A percentile compares a stretch with the other conserved stretches of the same genome.
Evolutionary conservation across 1,140 invertebrate genomes (phyloP).

Genomic region (Caerostris extrusa): DNA sequence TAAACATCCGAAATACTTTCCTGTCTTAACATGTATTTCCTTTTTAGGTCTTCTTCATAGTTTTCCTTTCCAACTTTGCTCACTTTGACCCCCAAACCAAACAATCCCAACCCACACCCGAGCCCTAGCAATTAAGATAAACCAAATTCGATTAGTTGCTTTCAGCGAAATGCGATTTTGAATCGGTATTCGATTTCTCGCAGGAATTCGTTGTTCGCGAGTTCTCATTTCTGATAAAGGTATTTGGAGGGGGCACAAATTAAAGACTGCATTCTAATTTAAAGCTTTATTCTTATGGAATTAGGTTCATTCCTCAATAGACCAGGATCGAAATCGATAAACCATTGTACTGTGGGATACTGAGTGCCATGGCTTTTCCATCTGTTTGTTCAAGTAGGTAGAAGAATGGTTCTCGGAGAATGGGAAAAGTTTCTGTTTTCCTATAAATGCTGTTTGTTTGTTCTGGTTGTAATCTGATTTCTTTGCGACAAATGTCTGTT

Average conservation of each 20-base stretch:
- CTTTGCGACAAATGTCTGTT: no score
- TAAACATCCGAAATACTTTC: no score
- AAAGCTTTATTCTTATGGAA: slow-evolving; percentile 21
- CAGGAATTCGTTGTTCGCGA: background rate
- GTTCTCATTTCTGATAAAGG: background rate
- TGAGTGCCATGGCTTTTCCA: no score
- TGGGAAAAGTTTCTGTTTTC: no score
- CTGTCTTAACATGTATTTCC: no score
- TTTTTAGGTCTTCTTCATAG: no score
- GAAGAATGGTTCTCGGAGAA: no score
- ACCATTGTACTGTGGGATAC: no score
- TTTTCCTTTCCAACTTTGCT: background rate
- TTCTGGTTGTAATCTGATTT: no score
- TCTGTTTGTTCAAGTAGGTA: no score
- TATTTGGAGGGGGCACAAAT: background rate
- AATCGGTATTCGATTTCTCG: background rate
- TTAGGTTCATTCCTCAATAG: background rate
- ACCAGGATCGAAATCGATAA: background rate
- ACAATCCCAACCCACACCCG: background rate
- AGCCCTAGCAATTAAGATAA: background rate
- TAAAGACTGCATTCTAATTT: slow-evolving; percentile 14
- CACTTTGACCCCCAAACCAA: background rate
- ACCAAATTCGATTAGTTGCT: background rate
- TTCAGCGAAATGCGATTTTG: slow-evolving; percentile 2
- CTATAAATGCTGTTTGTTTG: no score